phyloP scores from a whole-genome alignment of 2,888 invertebrate genomes.

The Schizotus pectinicornis region DNA sequence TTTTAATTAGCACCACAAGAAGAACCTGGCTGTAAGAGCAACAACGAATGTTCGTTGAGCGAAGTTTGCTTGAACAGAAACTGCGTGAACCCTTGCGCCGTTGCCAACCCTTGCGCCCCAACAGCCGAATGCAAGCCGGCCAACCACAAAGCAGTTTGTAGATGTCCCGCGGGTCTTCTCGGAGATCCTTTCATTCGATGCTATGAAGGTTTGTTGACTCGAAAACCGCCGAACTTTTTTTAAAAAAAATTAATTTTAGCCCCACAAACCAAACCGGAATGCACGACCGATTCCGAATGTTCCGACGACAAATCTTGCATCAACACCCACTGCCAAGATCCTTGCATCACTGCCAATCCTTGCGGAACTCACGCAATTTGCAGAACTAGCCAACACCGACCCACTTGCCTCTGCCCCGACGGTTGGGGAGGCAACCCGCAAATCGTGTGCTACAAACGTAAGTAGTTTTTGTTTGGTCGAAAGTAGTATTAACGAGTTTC shows the following conservation, averaged over 20 bases:
- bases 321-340: constrained; percentile 79
- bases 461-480: constrained; percentile 51
- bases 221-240: too few species aligned
- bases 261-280: constrained; percentile 67
- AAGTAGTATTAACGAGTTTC: neutral
- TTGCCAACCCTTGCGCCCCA: constrained; percentile 74
- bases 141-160: constrained; percentile 79
- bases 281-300: constrained; percentile 77
- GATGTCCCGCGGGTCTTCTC: constrained; percentile 73
- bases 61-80: constrained; percentile 75
- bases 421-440: constrained; percentile 90
- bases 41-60: constrained; percentile 74
- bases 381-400: constrained; percentile 76
- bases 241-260: constrained; percentile 46
- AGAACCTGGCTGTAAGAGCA: constrained; percentile 70
- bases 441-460: constrained; percentile 84
- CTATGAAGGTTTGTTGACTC: constrained; percentile 54
- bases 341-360: constrained; percentile 76
- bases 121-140: constrained; percentile 79
- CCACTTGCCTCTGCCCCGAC: constrained; percentile 82
- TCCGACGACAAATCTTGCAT: constrained; percentile 80
- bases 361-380: constrained; percentile 86
- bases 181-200: constrained; percentile 87
- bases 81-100: constrained; percentile 79
- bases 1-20: constrained; percentile 51